Evolutionary conservation across 64 coral and sea anemone genomes (phyloP).

Genomic region (Actinia tenebrosa): DNA sequence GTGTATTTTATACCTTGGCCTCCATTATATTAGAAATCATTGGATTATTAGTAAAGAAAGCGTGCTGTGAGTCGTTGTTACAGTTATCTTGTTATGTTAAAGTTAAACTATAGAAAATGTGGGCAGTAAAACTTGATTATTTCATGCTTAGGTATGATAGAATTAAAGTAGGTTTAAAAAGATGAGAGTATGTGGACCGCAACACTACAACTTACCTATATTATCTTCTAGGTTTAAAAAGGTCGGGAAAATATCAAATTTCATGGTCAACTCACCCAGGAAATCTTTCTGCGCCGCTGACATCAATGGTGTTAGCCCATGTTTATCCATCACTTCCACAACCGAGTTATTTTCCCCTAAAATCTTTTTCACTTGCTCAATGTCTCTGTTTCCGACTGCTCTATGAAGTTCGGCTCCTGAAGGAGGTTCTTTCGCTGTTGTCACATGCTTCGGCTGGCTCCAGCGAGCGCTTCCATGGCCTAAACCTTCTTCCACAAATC

Average conservation of each 20-base stretch:
- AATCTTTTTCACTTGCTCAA: slow-evolving; percentile 70
- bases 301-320: slow-evolving; percentile 77
- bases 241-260: neutral
- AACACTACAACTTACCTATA: too few species aligned
- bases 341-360: slow-evolving; percentile 74
- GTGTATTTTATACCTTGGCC: neutral
- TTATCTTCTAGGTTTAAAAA: neutral
- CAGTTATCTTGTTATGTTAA: neutral
- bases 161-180: neutral
- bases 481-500: slow-evolving; percentile 38
- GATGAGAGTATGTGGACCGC: too few species aligned
- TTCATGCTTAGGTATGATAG: neutral
- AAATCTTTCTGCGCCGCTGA: slow-evolving; percentile 72
- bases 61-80: neutral
- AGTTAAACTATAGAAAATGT: neutral
- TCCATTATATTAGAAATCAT: neutral
- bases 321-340: slow-evolving; percentile 88
- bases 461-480: slow-evolving; percentile 29
- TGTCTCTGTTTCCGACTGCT: slow-evolving; percentile 63
- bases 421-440: slow-evolving; percentile 73
- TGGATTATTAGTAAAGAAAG: neutral
- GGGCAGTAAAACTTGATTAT: neutral
- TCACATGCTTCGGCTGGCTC: slow-evolving; percentile 42
- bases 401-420: slow-evolving; percentile 82
- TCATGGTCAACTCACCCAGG: slow-evolving; percentile 44